Conservation (phyloP, 2,113 vertebrate genomes). For the Semnornis frantzii region DNA sequence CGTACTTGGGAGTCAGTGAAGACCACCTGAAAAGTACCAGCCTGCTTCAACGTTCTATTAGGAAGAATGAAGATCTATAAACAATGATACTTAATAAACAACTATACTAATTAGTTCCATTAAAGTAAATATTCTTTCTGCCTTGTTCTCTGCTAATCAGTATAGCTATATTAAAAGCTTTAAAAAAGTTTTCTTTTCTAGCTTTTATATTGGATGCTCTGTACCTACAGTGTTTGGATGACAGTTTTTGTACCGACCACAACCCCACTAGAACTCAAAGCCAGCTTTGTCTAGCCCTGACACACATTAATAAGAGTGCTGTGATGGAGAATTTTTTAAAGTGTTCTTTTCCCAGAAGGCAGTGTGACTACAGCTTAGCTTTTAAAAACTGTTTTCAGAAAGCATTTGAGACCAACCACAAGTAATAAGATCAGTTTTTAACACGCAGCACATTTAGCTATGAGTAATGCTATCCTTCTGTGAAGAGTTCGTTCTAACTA, state of each 20-base stretch:
- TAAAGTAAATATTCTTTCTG: not conserved
- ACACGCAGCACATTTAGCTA: not conserved
- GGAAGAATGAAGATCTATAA: not conserved
- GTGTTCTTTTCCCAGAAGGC: not conserved
- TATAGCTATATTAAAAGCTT: not conserved
- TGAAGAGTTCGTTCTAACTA: not conserved
- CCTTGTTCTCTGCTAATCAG: not conserved
- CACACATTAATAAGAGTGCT: not conserved
- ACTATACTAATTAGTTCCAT: not conserved
- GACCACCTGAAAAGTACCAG: not conserved
- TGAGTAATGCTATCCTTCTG: not conserved
- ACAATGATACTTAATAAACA: not conserved
- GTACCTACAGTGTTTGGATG: not conserved
- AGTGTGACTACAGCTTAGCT: not conserved
- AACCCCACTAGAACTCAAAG: not conserved
- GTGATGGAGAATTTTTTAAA: not conserved
- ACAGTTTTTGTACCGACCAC: not conserved
- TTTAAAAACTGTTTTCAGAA: constrained; percentile 18
- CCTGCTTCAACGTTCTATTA: fast-evolving
- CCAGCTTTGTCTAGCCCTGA: not conserved
- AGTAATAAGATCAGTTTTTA: not conserved
- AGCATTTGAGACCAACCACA: constrained; percentile 13
- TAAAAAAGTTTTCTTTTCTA: not conserved
- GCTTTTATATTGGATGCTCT: not conserved
- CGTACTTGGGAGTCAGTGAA: not conserved